These are phyloP conservation scores for Caerostris darwini DNA, from an alignment of 1,140 invertebrate species.

Conservation along the genomic window DNA sequence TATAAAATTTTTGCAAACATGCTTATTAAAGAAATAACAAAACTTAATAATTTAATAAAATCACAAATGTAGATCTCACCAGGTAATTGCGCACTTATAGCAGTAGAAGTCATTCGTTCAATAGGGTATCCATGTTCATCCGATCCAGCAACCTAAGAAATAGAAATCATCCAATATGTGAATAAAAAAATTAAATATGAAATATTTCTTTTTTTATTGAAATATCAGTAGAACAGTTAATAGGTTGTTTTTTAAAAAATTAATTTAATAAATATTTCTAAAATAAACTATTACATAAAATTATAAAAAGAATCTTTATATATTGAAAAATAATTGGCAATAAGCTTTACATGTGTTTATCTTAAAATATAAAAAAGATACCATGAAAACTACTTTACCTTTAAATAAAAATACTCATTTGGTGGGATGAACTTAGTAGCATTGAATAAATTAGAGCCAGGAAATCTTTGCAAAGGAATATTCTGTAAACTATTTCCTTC, in stretches of 20 bases:
- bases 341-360: too few relatives aligned
- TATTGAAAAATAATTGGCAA: too few relatives aligned
- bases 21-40: background rate
- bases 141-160: constrained; percentile 81
- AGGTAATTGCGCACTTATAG: constrained; percentile 81
- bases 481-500: constrained; percentile 82
- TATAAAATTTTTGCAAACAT: too few relatives aligned
- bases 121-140: constrained; percentile 82
- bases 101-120: constrained; percentile 82
- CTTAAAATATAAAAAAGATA: too few relatives aligned
- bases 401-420: constrained; percentile 84
- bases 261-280: too few relatives aligned
- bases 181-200: background rate
- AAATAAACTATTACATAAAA: too few relatives aligned
- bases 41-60: constrained; percentile 13
- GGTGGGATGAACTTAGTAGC: constrained; percentile 82
- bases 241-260: too few relatives aligned
- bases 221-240: too few relatives aligned
- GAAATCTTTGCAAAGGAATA: constrained; percentile 81
- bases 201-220: too few relatives aligned
- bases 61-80: constrained; percentile 79
- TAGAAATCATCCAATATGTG: background rate
- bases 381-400: constrained; percentile 80
- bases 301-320: too few relatives aligned
- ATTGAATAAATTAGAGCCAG: constrained; percentile 82